These are phyloP conservation scores for Hypocryptadius cinnamomeus DNA, from an alignment of 2,113 vertebrate genomes.

Conservation along the genomic window DNA sequence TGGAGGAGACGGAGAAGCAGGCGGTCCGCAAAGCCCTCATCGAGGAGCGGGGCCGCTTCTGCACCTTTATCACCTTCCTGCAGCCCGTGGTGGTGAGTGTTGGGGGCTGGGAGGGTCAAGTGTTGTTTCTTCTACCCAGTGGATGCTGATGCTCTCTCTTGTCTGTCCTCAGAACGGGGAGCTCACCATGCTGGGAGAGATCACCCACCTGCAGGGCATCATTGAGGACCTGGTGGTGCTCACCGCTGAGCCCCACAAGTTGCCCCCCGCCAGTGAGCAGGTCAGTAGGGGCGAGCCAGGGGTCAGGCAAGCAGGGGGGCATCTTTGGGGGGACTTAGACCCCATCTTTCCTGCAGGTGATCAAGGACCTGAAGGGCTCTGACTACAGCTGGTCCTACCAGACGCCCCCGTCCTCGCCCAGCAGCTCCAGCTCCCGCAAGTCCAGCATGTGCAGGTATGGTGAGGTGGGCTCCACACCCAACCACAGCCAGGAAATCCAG, in stretches of 20 bases:
- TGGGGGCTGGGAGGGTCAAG: rapidly evolving
- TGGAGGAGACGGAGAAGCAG: slow-evolving; percentile 98
- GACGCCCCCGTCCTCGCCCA: slow-evolving; percentile 92
- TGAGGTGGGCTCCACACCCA: neutral
- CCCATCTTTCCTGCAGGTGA: slow-evolving; percentile 75
- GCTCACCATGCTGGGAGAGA: slow-evolving; percentile 95
- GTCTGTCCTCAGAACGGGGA: slow-evolving; percentile 80
- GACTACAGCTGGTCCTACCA: slow-evolving; percentile 99
- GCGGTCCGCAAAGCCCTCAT: slow-evolving; percentile 91
- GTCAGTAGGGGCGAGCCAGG: neutral
- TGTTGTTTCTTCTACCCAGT: neutral
- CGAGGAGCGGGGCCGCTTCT: slow-evolving; percentile 92
- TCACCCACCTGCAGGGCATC: slow-evolving; percentile 96
- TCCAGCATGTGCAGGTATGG: slow-evolving; percentile 96
- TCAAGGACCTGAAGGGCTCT: slow-evolving; percentile 94
- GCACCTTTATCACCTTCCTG: slow-evolving; percentile 88
- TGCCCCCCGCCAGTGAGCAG: slow-evolving; percentile 95
- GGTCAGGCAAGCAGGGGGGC: neutral
- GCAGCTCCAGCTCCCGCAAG: slow-evolving; percentile 90
- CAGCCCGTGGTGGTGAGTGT: slow-evolving; percentile 93
- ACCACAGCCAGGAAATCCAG: neutral
- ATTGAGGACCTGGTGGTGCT: slow-evolving; percentile 90
- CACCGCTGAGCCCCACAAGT: slow-evolving; percentile 91
- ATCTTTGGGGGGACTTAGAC: neutral
- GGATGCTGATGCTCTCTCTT: neutral